phyloP scores from a whole-genome alignment of 2,888 invertebrate genomes.

The Meloe dianella region DNA sequence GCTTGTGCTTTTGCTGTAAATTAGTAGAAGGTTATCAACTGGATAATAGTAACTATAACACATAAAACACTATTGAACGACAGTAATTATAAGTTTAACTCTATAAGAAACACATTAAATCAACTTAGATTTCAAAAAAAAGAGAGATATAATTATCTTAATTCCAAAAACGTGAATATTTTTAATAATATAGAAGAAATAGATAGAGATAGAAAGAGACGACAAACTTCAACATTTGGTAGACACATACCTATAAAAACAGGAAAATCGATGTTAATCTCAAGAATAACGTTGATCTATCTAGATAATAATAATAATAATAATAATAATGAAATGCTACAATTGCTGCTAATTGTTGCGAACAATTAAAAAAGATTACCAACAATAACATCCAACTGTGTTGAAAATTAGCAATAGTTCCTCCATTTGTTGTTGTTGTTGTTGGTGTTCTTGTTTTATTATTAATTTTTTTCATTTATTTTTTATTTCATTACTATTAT shows the following conservation, averaged over 20 bases:
- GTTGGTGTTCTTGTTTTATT: background rate
- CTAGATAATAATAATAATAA: no score
- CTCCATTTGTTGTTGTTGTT: background rate
- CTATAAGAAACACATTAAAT: background rate
- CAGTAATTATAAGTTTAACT: background rate
- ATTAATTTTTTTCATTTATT: no score
- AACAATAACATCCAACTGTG: background rate
- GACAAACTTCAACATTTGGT: background rate
- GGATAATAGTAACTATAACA: background rate
- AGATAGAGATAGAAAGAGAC: background rate
- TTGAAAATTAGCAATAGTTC: background rate
- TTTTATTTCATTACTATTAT: background rate
- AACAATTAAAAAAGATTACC: background rate
- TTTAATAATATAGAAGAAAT: background rate
- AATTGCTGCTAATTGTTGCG: background rate
- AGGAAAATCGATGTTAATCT: background rate
- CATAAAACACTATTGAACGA: background rate
- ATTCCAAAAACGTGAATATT: conserved; percentile 7
- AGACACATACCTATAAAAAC: no score
- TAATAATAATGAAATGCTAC: no score
- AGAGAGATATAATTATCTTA: background rate
- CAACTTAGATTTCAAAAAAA: background rate
- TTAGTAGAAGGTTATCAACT: background rate
- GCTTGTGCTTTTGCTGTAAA: background rate
- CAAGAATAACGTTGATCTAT: no score